Base-by-base conservation (phyloP, 2,113 vertebrate species). In the Podilymbus podiceps region DNA sequence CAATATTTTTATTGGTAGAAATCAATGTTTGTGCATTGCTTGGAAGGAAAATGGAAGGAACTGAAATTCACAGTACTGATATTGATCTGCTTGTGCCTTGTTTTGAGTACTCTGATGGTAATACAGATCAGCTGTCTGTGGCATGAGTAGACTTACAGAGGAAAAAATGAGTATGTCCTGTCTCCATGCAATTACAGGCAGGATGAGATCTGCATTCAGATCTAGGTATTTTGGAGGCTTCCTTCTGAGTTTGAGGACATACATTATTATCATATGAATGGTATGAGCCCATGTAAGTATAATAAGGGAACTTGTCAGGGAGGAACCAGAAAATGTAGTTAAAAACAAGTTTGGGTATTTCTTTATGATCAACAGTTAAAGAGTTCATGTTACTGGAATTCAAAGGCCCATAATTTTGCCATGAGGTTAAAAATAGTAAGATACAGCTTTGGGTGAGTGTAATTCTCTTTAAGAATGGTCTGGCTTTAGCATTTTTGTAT, bases 301-400 rank as follows among this genome's bases (percentile, higher is more conserved):
- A 78, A 40, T 71, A 88, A 35, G 85, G 44, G 69, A 94, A 75
- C 85, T 27, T 79, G n/a, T 56, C 52, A 71, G 80, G 91, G 52
- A 60, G 33, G 35, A 93, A 53, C 73, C 47, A 94, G 73, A 89
- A 94, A 95, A 92, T 92, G 80, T 60, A 91, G 66, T 93, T 81
- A 87, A 87, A 92, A 95, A 56, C 87, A 95, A 89, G 49, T 63
- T 44, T 84, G 33, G 28, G 18, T 79, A 46, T 96, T 87, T 91
- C 52, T 63, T 91, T 85, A 38, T 91, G 73, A 47, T 30, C 82
- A 33, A n/a, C 20, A 89, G 80, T 75, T 81, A 77, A 83, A 66
- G 76, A 85, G 64, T 89, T 92, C 68, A 40, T 73, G 62, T 78
- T 91, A 64, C 33, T 92, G 81, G 84, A 95, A 87, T 94, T 94